Percentiles rank a stretch among this genome's conserved stretches.
Conservation (phyloP, 2,888 invertebrate species). For the Synanthedon andrenaeformis region DNA sequence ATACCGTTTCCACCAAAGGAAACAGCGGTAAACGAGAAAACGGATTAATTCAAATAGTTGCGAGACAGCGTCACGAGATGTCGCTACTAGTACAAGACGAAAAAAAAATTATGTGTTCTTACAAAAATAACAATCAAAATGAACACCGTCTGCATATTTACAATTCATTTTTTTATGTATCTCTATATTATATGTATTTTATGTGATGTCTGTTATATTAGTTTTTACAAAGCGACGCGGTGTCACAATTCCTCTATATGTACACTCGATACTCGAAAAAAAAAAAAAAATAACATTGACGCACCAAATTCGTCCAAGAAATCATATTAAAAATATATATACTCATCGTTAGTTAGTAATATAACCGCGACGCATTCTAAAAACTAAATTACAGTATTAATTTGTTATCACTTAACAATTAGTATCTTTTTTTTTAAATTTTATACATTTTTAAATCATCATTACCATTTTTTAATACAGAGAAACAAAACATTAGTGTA, state of each 20-base stretch:
- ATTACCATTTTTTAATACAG: constrained; percentile 33
- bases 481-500: constrained; percentile 39
- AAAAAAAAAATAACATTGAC: background rate
- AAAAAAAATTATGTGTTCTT: constrained; percentile 29
- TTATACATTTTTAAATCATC: constrained; percentile 20
- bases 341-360: background rate
- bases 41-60: no score
- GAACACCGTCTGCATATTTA: constrained; percentile 61
- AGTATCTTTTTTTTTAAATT: constrained; percentile 27
- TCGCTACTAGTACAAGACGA: constrained; percentile 5
- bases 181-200: constrained; percentile 28
- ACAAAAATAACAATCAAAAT: constrained; percentile 62
- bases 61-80: constrained; percentile 27
- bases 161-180: constrained; percentile 31
- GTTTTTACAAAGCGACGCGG: background rate
- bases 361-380: background rate
- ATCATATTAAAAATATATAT: background rate
- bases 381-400: background rate
- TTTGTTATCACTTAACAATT: constrained; percentile 7
- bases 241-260: background rate
- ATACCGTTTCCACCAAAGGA: no score
- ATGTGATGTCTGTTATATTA: constrained; percentile 13
- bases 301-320: background rate
- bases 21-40: no score
- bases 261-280: background rate